Evolutionary conservation across 1,140 invertebrate genomes (phyloP).

Genomic region (Metopolophium dirhodum): DNA sequence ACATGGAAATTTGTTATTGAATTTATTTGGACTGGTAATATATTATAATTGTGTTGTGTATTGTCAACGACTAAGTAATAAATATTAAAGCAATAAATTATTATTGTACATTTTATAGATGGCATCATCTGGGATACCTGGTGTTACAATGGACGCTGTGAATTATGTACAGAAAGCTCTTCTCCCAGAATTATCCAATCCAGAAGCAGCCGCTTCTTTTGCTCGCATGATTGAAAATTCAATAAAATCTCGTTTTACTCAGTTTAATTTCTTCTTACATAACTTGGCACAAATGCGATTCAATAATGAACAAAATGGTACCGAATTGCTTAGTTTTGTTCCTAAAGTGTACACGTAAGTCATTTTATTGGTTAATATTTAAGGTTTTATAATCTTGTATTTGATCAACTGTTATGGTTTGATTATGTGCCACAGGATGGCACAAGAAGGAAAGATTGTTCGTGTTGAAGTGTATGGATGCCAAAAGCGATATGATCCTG

Average conservation of each 20-base stretch:
- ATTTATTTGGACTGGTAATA: constrained; percentile 89
- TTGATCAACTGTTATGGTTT: constrained; percentile 29
- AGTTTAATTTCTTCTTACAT: constrained; percentile 97
- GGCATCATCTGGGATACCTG: constrained; percentile 92
- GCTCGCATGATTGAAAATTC: constrained; percentile 91
- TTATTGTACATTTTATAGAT: constrained; percentile 71
- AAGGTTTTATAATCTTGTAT: background rate
- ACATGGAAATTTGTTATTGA: constrained; percentile 90
- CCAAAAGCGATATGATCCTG: constrained; percentile 95
- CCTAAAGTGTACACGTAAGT: constrained; percentile 91
- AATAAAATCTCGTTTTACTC: constrained; percentile 86
- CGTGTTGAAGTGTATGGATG: constrained; percentile 85
- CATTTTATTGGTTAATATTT: background rate
- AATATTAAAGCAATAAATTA: background rate
- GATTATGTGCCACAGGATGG: constrained; percentile 58
- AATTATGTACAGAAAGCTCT: constrained; percentile 90
- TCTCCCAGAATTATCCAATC: constrained; percentile 86
- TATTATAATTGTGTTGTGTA: background rate
- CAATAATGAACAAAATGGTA: constrained; percentile 81
- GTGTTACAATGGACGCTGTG: constrained; percentile 89
- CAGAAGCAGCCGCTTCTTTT: constrained; percentile 92
- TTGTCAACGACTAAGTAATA: background rate
- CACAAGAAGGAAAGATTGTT: constrained; percentile 86
- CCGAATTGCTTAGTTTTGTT: constrained; percentile 89
- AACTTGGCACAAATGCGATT: constrained; percentile 94